Percentiles rank a stretch among this genome's conserved stretches.
phyloP scores from a whole-genome alignment of 2,797 vertebrate genomes.

The Melanotaenia pygmaea region DNA sequence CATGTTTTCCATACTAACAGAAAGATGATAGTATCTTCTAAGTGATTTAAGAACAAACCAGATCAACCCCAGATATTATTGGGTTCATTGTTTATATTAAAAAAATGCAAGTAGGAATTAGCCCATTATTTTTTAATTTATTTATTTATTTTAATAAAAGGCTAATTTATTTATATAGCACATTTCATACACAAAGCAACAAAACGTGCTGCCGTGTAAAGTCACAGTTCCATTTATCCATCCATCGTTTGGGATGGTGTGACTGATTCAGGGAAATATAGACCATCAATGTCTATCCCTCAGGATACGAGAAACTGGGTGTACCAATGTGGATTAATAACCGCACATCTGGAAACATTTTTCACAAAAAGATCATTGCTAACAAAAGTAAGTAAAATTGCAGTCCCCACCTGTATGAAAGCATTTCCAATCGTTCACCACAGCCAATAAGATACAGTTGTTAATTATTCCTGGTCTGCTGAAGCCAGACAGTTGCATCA shows the following conservation, averaged over 20 bases:
- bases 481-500: slow-evolving; percentile 40
- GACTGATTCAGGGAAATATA: slow-evolving; percentile 12
- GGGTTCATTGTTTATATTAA: not conserved
- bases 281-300: not conserved
- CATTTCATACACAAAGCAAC: too few species aligned
- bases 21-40: too few species aligned
- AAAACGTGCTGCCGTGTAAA: not conserved
- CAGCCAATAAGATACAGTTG: slow-evolving; percentile 1
- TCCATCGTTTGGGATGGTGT: not conserved
- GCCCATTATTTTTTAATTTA: too few species aligned
- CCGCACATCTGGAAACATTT: slow-evolving; percentile 29
- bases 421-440: not conserved
- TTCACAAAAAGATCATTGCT: slow-evolving; percentile 28
- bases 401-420: not conserved
- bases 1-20: not conserved
- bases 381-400: slow-evolving; percentile 2
- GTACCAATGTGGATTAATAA: slow-evolving; percentile 3
- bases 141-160: too few species aligned
- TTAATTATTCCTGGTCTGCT: slow-evolving; percentile 30
- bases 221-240: not conserved
- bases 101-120: not conserved
- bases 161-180: too few species aligned
- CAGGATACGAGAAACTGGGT: not conserved
- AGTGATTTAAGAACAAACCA: not conserved
- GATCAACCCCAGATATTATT: not conserved